Evolutionary conservation across 2,113 vertebrate species (phyloP).

Genomic region (Centropus unirufus): DNA sequence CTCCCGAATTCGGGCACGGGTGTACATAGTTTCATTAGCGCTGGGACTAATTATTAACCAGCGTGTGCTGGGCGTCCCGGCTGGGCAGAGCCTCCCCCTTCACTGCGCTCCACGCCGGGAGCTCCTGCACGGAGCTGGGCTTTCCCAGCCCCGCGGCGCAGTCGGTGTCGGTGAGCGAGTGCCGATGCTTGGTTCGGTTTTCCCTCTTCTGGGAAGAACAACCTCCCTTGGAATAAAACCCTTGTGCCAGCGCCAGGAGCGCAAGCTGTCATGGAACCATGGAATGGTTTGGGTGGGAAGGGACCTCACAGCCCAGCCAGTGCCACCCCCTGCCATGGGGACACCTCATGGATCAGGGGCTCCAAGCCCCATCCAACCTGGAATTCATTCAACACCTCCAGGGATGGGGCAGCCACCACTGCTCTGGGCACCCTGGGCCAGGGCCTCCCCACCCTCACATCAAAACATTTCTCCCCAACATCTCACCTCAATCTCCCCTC

Average conservation of each 20-base stretch:
- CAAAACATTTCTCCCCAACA: no score
- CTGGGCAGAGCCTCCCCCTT: background rate
- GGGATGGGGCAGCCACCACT: no score
- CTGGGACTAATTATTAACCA: background rate
- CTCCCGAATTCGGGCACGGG: background rate
- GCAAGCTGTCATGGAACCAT: background rate
- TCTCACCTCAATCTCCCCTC: no score
- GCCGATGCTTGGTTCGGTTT: background rate
- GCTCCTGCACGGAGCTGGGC: rapidly evolving
- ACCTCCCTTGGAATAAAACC: background rate
- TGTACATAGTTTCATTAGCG: conserved; percentile 43
- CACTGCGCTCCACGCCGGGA: rapidly evolving
- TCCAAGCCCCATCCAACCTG: no score
- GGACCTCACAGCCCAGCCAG: no score
- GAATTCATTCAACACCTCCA: no score
- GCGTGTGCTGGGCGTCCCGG: background rate
- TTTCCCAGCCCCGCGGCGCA: rapidly evolving
- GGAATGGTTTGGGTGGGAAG: no score
- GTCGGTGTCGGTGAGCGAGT: background rate
- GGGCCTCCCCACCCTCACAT: no score
- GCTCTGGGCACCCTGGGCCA: no score
- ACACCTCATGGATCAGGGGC: no score
- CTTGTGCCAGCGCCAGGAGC: background rate
- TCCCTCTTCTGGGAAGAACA: background rate
- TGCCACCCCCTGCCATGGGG: no score